These are phyloP conservation scores for Cephonodes hylas DNA, from an alignment of 2,888 invertebrate species.

Conservation along the genomic window DNA sequence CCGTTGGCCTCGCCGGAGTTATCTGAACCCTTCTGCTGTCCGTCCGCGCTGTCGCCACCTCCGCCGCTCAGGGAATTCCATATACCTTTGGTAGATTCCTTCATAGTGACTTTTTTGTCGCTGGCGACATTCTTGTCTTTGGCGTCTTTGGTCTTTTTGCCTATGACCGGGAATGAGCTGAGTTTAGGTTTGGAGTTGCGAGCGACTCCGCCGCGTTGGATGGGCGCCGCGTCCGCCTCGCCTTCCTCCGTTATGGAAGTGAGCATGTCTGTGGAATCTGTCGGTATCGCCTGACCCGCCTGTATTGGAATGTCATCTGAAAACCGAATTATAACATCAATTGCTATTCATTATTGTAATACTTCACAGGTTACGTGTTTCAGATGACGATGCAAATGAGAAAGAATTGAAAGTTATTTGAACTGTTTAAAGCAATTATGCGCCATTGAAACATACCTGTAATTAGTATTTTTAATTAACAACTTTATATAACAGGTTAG, in stretches of 20 bases:
- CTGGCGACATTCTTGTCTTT: constrained; percentile 67
- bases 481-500: constrained; percentile 16
- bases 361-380: background rate
- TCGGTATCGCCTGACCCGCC: constrained; percentile 82
- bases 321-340: background rate
- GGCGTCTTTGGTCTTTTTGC: constrained; percentile 82
- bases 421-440: constrained; percentile 11
- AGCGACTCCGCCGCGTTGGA: constrained; percentile 74
- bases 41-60: constrained; percentile 74
- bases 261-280: constrained; percentile 80
- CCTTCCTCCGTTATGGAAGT: constrained; percentile 86
- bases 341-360: background rate
- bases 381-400: background rate
- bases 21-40: constrained; percentile 72
- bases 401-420: background rate
- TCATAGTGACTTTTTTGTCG: constrained; percentile 72
- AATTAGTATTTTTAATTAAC: constrained; percentile 12
- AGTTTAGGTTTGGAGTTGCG: constrained; percentile 83
- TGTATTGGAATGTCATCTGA: constrained; percentile 95
- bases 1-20: constrained; percentile 59
- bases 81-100: constrained; percentile 73
- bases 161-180: constrained; percentile 82
- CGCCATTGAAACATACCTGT: constrained; percentile 3
- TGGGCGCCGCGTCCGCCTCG: constrained; percentile 74
- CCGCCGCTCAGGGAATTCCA: constrained; percentile 72